phyloP scores from a whole-genome alignment of 2,888 invertebrate genomes.

The Meandrusa payeni region DNA sequence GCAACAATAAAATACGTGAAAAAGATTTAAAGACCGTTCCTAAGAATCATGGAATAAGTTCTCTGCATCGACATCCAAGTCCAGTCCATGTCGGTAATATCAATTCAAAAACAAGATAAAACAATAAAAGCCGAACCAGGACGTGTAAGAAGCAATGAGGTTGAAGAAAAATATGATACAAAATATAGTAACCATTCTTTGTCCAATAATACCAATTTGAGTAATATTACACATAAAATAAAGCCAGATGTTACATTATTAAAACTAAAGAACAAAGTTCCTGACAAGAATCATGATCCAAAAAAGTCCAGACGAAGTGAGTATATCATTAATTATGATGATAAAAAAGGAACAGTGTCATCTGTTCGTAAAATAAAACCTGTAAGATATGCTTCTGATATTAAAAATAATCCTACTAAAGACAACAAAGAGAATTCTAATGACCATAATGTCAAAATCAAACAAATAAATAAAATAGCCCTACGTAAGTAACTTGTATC shows the following conservation, averaged over 20 bases:
- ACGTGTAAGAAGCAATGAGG: neutral
- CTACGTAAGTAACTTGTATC: conserved; percentile 73
- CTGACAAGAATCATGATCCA: conserved; percentile 30
- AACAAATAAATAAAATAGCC: conserved; percentile 55
- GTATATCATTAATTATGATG: conserved; percentile 73
- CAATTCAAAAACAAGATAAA: conserved; percentile 6
- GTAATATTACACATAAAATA: conserved; percentile 11
- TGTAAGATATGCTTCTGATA: conserved; percentile 45
- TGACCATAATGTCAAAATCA: conserved; percentile 48
- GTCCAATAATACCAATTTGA: conserved; percentile 26
- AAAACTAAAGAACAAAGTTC: conserved; percentile 30
- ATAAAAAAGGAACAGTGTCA: conserved; percentile 72
- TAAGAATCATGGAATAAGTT: conserved; percentile 3
- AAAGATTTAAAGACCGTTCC: neutral
- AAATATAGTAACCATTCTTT: conserved; percentile 23
- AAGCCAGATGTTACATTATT: conserved; percentile 19
- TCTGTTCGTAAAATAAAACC: conserved; percentile 65
- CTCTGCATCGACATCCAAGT: conserved; percentile 9
- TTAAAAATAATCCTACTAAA: conserved; percentile 49
- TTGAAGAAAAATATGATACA: conserved; percentile 24
- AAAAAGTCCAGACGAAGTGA: conserved; percentile 52
- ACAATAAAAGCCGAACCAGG: neutral
- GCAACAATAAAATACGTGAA: conserved; percentile 11
- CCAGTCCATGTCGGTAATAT: neutral
- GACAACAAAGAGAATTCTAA: conserved; percentile 51